phyloP scores from a whole-genome alignment of 2,888 invertebrate species.

The Troglohyphantes excavatus region DNA sequence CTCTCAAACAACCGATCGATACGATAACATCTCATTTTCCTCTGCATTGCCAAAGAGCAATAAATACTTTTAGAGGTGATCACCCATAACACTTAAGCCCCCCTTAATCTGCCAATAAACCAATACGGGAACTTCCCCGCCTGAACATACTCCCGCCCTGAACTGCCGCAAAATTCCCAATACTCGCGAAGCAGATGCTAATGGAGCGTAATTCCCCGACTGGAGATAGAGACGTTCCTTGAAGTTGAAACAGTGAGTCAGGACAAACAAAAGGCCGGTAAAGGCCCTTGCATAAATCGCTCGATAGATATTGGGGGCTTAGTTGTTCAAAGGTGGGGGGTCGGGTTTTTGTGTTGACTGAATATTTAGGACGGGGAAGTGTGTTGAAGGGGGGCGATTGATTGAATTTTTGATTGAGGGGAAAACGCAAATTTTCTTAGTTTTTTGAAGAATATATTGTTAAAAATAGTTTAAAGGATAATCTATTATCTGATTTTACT shows the following conservation, averaged over 20 bases:
- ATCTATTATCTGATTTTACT: too few species aligned
- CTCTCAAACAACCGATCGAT: conserved; percentile 3
- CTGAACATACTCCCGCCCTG: neutral
- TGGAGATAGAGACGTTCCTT: neutral
- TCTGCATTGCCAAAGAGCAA: conserved; percentile 40
- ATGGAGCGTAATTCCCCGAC: conserved; percentile 75
- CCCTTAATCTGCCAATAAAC: conserved; percentile 60
- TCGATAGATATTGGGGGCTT: conserved; percentile 32
- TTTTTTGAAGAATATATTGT: too few species aligned
- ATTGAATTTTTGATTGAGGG: conserved; percentile 35
- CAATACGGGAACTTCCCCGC: conserved; percentile 21
- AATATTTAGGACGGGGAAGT: conserved; percentile 6
- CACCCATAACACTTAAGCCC: conserved; percentile 57
- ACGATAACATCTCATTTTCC: conserved; percentile 17
- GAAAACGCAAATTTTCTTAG: too few species aligned
- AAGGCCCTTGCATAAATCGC: conserved; percentile 17
- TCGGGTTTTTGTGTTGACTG: neutral
- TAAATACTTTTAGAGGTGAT: conserved; percentile 50
- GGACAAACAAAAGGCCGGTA: conserved; percentile 55
- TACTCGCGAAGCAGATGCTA: conserved; percentile 63
- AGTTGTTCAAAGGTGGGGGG: conserved; percentile 13
- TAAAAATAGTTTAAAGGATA: too few species aligned
- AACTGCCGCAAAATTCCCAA: conserved; percentile 41
- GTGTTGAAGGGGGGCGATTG: conserved; percentile 6
- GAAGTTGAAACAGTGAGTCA: conserved; percentile 76